Base-by-base conservation (phyloP, 2,888 invertebrate genomes). In the Archips xylosteana region DNA sequence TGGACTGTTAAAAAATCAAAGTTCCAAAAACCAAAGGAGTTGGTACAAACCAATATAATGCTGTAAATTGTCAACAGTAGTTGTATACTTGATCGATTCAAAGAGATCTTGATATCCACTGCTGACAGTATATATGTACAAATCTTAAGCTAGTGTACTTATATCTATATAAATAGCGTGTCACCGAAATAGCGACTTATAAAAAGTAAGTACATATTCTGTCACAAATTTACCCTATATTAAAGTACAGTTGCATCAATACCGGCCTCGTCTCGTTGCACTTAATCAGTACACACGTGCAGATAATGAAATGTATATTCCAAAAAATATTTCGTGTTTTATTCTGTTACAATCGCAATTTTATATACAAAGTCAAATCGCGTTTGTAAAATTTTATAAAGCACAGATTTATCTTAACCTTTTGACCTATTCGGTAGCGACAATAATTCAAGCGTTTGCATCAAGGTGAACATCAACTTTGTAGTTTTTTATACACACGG, bases 151-250 rank as follows among this genome's bases (percentile, higher is more conserved):
- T 60, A 60, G 2, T 60, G 39, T 60, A 60, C 34, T 60, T 60
- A 60, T 39, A 39, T 36, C 59, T 60, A 60, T n/a, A 60, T 60
- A 60, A 60, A 60, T 60, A 60, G 9, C 23, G 8, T 32, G 3
- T 39, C 60, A 13, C 39, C 60, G 36, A 60, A 34, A 5, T 1
- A 59, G 9, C 32, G 32, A 34, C 59, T 34, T 13, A 13, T 59
- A 34, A 34, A 59, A 59, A 59, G 5, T 49, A 59, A 34, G 51
- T 59, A 59, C 32, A 12, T 34, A 59, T 23, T 13, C 59, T 4
- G 59, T 32, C 59, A 13, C 59, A 34, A 8, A 54, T 54, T 59
- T 34, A 59, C 12, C 59, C 59, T 59, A 34, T 23, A 12, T 3
- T 59, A 34, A 12, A 59, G 12, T 34, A 59, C 12, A 59, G 32